Conservation (phyloP, 1,140 invertebrate genomes). For the Lepidotrigona ventralis region DNA sequence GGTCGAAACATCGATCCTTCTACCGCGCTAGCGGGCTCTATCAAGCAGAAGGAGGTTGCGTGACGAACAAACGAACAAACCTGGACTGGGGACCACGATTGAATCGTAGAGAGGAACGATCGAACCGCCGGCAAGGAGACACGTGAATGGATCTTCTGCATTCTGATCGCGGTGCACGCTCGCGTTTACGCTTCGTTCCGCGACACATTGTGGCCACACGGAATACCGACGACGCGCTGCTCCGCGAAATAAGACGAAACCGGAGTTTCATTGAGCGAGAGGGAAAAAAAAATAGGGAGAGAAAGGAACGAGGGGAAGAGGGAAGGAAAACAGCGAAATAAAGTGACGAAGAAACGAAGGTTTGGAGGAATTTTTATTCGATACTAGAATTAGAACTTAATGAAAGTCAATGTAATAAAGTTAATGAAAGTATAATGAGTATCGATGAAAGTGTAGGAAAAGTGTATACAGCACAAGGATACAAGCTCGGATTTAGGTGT, state of each 20-base stretch:
- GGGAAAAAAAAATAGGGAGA: not conserved
- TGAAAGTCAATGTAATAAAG: no score
- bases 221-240: conserved; percentile 56
- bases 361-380: no score
- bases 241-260: not conserved
- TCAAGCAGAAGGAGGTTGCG: conserved; percentile 22
- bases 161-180: conserved; percentile 46
- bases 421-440: no score
- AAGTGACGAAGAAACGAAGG: no score
- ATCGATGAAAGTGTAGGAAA: no score
- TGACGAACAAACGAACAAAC: conserved; percentile 9
- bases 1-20: conserved; percentile 36
- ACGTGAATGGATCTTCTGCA: conserved; percentile 55
- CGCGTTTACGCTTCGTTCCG: conserved; percentile 57
- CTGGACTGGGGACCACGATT: not conserved
- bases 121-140: not conserved
- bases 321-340: not conserved
- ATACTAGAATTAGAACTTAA: no score
- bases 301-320: not conserved
- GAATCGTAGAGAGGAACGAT: conserved; percentile 14
- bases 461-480: no score
- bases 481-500: no score
- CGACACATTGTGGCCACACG: conserved; percentile 4
- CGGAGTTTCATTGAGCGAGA: not conserved
- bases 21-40: conserved; percentile 8